Percentiles rank a stretch among this genome's conserved stretches.
Evolutionary conservation across 2,113 vertebrate genomes (phyloP).

Genomic region (Pongo abelii): DNA sequence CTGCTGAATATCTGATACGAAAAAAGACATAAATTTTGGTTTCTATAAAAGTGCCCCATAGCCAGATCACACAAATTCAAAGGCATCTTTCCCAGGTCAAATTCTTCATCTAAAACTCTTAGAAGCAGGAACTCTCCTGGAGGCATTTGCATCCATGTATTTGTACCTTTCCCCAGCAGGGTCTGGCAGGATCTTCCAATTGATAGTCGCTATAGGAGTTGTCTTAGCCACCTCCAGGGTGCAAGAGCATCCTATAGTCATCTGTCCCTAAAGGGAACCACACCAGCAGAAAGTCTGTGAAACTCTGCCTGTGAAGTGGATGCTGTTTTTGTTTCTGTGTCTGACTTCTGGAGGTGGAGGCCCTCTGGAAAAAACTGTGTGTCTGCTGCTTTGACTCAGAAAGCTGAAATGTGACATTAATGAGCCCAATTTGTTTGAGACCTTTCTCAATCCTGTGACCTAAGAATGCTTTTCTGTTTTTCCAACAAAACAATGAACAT

Average conservation of each 20-base stretch:
- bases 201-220: fast-evolving
- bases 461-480: background rate
- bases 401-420: fast-evolving
- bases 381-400: background rate
- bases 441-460: fast-evolving
- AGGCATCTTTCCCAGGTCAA: background rate
- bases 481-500: no score
- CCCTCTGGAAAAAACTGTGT: background rate
- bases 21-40: background rate
- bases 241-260: background rate
- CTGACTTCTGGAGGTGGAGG: background rate
- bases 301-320: background rate
- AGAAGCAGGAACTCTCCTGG: background rate
- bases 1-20: background rate
- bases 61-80: background rate
- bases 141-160: background rate
- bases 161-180: background rate
- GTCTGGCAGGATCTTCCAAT: background rate
- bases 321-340: fast-evolving
- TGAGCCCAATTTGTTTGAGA: fast-evolving
- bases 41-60: background rate
- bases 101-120: background rate
- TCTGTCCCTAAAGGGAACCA: background rate
- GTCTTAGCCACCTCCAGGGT: no score
- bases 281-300: background rate